Evolutionary conservation across 1,140 invertebrate genomes (phyloP), one percentile per base, ranked within the genome.

Genomic region (Drosophila gunungcola): DNA sequence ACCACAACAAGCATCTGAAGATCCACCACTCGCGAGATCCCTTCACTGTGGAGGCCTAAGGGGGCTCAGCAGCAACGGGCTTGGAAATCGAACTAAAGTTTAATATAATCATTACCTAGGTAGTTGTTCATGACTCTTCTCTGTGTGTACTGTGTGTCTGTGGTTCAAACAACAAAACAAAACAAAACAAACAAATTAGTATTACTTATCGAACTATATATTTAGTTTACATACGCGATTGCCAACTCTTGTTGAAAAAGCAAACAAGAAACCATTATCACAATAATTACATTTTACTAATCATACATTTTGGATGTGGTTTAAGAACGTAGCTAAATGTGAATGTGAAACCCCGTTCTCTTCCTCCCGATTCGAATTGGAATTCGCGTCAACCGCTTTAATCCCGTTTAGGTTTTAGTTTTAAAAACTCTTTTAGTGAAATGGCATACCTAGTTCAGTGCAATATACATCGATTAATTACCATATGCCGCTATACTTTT

Each of bases 11-110:
- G 91, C 96, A 97, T 91, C 94, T 97, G 41, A 96, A 96, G 91
- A 97, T 97, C 78, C 97, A 97, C 93, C 96, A 97, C 93, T 96
- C 96, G 38, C 93, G 96, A 39, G 96, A 97, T 91, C 95, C 96
- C 16, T 95, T 97, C 60, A 97, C 96, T 73, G 96, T 96, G 6
- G 97, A 97, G 92, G 96, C 95, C 91, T 97, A 95, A 94, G 42
- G 16, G 13, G 4, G 38, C 36, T 39, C 12, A 25, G 5, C 21
- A 5, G 3, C 10, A 49, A 4, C 3, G 46, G 46, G 55, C 29
- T 34, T 41, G 48, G 29, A 63, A 81, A 70, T 78, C 61, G 51
- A 83, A 83, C 70, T 75, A 80, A 80, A 73, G 56, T 89, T 80
- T 61, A 81, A 83, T 89, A 58, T 68, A 77, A 77, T 69, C 75